phyloP scores from a whole-genome alignment of 2,113 vertebrate genomes.

The Mionectes macconnelli region DNA sequence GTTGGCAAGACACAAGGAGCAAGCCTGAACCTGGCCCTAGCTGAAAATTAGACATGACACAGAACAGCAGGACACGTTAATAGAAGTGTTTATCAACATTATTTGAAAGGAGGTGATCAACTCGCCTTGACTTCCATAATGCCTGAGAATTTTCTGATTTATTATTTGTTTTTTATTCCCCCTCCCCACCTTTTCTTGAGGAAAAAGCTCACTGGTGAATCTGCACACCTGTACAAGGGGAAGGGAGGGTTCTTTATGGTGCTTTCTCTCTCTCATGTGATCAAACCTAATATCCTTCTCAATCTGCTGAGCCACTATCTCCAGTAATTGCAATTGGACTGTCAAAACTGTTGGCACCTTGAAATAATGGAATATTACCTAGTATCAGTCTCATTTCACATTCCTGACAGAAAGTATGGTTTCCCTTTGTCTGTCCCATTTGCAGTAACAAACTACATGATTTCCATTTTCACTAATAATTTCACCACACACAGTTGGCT shows the following conservation, averaged over 20 bases:
- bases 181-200: background rate
- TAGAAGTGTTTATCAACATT: constrained; percentile 14
- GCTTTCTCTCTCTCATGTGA: background rate
- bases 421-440: constrained; percentile 43
- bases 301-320: constrained; percentile 49
- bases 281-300: constrained; percentile 52
- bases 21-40: background rate
- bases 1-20: background rate
- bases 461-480: constrained; percentile 49
- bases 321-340: constrained; percentile 36
- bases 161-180: background rate
- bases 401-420: constrained; percentile 43
- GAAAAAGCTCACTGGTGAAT: constrained; percentile 25
- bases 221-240: background rate
- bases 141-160: background rate
- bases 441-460: constrained; percentile 14
- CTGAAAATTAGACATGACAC: background rate
- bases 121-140: background rate
- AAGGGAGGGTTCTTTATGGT: background rate
- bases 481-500: background rate
- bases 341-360: constrained; percentile 54
- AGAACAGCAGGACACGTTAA: constrained; percentile 11
- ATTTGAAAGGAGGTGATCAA: constrained; percentile 12
- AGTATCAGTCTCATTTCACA: constrained; percentile 46
- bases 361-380: constrained; percentile 36